phyloP scores from a whole-genome alignment of 2,113 vertebrate species.

The Mus pahari region DNA sequence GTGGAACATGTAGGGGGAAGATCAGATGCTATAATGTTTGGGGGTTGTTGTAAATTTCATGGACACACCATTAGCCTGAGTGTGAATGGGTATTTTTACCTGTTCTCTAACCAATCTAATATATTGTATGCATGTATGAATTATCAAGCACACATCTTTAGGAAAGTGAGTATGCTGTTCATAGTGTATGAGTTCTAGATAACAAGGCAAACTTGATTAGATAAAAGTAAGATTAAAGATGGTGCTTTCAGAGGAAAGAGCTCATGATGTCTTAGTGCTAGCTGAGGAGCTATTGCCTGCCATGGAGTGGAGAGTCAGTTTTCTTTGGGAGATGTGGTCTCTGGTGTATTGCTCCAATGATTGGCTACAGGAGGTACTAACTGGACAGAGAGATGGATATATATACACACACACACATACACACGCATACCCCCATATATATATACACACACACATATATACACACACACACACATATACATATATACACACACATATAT shows the following conservation, averaged over 20 bases:
- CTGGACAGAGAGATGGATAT: not conserved
- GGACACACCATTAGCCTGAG: not conserved
- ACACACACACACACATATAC: fast-evolving
- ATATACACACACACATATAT: no score
- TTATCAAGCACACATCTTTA: not conserved
- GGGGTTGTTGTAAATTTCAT: not conserved
- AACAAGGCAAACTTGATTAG: conserved; percentile 15
- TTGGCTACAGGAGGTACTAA: not conserved
- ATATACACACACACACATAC: fast-evolving
- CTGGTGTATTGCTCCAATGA: not conserved
- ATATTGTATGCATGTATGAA: no score
- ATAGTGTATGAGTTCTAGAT: not conserved
- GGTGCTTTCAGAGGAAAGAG: not conserved
- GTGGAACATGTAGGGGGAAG: not conserved
- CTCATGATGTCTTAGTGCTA: not conserved
- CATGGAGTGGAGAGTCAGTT: not conserved
- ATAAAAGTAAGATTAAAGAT: not conserved
- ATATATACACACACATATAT: no score
- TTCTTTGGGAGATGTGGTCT: not conserved
- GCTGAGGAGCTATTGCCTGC: not conserved
- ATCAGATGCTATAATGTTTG: not conserved
- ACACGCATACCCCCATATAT: no score
- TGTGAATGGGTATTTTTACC: not conserved
- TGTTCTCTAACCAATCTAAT: not conserved
- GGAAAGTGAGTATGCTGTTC: not conserved